A percentile compares a stretch with the other conserved stretches of the same genome.
phyloP scores from a whole-genome alignment of 2,113 vertebrate genomes.

The Larimichthys polyactis region DNA sequence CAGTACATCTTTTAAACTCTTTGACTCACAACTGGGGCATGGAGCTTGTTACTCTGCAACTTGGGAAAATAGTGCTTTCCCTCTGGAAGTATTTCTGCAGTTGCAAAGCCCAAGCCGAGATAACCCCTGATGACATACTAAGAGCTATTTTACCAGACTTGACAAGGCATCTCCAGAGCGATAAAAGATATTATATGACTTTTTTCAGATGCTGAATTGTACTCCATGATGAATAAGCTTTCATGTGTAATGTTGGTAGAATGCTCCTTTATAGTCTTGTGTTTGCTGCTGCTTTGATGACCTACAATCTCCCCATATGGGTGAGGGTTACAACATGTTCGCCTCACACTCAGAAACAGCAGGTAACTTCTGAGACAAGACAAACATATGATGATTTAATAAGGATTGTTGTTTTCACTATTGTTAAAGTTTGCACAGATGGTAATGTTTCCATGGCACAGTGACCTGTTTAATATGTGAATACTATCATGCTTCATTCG shows the following conservation, averaged over 20 bases:
- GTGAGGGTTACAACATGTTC: neutral
- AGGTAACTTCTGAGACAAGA: conserved; percentile 3
- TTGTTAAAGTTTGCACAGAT: conserved; percentile 29
- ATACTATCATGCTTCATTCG: neutral
- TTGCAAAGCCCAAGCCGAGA: neutral
- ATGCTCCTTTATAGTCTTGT: too few species aligned
- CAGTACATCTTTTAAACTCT: neutral
- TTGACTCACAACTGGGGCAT: neutral
- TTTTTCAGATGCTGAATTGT: neutral
- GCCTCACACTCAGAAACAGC: neutral
- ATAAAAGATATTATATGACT: too few species aligned
- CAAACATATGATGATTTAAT: conserved; percentile 5
- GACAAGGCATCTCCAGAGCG: neutral
- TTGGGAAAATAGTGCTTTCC: neutral
- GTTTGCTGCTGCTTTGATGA: neutral
- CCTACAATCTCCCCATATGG: neutral
- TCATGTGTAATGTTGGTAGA: neutral
- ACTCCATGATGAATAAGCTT: neutral
- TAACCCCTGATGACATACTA: neutral
- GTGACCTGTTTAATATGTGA: conserved; percentile 34
- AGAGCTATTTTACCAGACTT: neutral
- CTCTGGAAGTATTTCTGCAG: neutral
- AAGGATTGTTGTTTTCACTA: neutral
- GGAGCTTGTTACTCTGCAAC: neutral
- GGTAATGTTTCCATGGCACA: conserved; percentile 26